Base-by-base conservation (phyloP, 2,797 vertebrate species). In the Parauchenoglanis punctatus region DNA sequence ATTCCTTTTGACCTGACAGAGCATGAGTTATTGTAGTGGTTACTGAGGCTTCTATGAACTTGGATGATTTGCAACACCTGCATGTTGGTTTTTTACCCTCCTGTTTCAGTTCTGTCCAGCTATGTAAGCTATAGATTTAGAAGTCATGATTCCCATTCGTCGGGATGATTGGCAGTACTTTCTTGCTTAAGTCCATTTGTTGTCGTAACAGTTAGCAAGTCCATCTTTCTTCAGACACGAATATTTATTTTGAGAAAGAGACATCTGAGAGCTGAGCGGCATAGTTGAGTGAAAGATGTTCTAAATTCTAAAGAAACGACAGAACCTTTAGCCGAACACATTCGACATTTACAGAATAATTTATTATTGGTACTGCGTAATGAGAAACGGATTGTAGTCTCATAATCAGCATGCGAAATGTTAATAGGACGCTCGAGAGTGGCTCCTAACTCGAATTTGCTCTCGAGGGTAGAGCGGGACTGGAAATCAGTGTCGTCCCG, bases 361-460 rank as follows among this genome's bases (percentile, higher is more conserved):
- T 70, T 56, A 40, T 78, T 83, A 15, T 25, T n/a, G 7, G 40
- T 11, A 31, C 63, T 40, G 46, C 44, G 61, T 84, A 83, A 80
- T 49, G 77, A 59, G 61, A 40, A 87, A 63, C 20, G 15, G 17
- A 31, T 59, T 67, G 49, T 15, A 1, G 49, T 59, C 56, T 72
- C 67, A 52, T 75, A 85, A 82, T 46, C 58, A 85, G 40, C 25
- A 28, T 17, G 72, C 61, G 46, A 75, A 40, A 88, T 87, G 86
- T 83, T 75, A 89, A 84, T 83, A 59, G 73, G 61, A 18, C 56
- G 44, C 31, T 35, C 44, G 73, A 78, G 44, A 85, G 70, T 20
- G 13, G n/a, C 59, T 77, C 28, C 25, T 31, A 81, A 31, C 67
- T 40, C 63, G 13, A 84, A 84, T 80, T 11, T 73, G 46, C 35